Percentiles rank a stretch among this genome's conserved stretches.
These are phyloP conservation scores for Rattus rattus DNA, from an alignment of 2,113 vertebrate genomes.

Conservation along the genomic window DNA sequence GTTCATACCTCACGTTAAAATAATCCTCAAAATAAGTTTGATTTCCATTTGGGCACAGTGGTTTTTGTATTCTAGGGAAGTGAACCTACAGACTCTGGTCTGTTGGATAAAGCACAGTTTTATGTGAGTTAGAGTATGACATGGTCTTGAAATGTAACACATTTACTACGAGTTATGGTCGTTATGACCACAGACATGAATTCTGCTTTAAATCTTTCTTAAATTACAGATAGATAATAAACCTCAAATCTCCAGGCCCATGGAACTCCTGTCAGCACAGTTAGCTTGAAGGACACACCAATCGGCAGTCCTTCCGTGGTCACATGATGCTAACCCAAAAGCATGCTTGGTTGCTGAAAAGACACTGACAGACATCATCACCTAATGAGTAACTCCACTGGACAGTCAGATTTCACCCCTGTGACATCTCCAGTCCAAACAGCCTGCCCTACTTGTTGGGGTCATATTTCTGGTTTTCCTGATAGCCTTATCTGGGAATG, in stretches of 20 bases:
- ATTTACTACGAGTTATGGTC: too few species aligned
- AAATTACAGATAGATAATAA: background rate
- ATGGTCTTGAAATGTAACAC: background rate
- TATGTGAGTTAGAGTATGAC: background rate
- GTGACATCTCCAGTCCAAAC: constrained; percentile 28
- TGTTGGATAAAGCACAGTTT: too few species aligned
- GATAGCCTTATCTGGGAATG: constrained; percentile 60
- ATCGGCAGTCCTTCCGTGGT: too few species aligned
- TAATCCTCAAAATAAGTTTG: background rate
- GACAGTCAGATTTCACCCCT: constrained; percentile 11
- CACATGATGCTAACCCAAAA: background rate
- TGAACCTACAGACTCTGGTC: background rate
- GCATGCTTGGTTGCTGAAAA: background rate
- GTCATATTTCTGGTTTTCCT: constrained; percentile 53
- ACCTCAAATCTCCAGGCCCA: accelerated
- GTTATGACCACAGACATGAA: background rate
- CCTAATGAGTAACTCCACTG: background rate
- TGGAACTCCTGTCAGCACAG: background rate
- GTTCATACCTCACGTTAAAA: background rate
- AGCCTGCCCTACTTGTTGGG: constrained; percentile 12
- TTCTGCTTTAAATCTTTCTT: background rate
- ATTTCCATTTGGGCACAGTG: background rate
- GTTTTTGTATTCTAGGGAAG: background rate
- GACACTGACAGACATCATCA: background rate
- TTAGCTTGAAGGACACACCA: background rate